phyloP scores from a whole-genome alignment of 2,888 invertebrate genomes.

The Acanthosoma haemorrhoidale region DNA sequence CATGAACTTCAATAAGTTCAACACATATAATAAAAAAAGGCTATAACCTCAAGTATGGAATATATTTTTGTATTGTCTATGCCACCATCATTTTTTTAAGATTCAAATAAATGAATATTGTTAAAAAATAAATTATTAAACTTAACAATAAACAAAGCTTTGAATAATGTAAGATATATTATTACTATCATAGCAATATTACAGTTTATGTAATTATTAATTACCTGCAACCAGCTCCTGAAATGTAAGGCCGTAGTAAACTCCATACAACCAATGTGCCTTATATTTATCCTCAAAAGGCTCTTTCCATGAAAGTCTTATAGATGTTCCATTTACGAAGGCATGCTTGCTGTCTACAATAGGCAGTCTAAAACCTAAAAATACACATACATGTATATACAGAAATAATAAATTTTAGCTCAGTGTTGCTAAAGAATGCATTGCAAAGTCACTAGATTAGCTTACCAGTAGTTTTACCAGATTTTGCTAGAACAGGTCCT shows the following conservation, averaged over 20 bases:
- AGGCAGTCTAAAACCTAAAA: background rate
- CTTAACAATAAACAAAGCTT: too few species aligned
- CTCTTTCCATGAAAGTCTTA: slow-evolving; percentile 62
- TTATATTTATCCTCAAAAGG: slow-evolving; percentile 45
- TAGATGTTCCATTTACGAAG: slow-evolving; percentile 49
- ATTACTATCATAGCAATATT: background rate
- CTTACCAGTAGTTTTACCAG: slow-evolving; percentile 40
- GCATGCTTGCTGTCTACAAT: background rate
- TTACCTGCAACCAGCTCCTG: background rate
- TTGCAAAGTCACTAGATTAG: background rate
- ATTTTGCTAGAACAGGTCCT: slow-evolving; percentile 33
- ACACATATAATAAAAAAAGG: background rate
- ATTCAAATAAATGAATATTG: too few species aligned
- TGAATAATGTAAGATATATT: too few species aligned
- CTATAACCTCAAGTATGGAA: background rate
- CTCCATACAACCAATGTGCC: slow-evolving; percentile 60
- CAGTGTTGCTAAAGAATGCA: too few species aligned
- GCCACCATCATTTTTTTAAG: too few species aligned
- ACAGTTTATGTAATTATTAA: background rate
- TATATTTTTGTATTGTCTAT: too few species aligned
- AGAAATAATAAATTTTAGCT: background rate
- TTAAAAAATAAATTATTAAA: too few species aligned
- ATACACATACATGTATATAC: background rate
- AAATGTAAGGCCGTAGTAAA: slow-evolving; percentile 60
- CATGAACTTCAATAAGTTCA: background rate